Evolutionary conservation across 2,797 vertebrate species (phyloP).

Genomic region (Arnoldichthys spilopterus): DNA sequence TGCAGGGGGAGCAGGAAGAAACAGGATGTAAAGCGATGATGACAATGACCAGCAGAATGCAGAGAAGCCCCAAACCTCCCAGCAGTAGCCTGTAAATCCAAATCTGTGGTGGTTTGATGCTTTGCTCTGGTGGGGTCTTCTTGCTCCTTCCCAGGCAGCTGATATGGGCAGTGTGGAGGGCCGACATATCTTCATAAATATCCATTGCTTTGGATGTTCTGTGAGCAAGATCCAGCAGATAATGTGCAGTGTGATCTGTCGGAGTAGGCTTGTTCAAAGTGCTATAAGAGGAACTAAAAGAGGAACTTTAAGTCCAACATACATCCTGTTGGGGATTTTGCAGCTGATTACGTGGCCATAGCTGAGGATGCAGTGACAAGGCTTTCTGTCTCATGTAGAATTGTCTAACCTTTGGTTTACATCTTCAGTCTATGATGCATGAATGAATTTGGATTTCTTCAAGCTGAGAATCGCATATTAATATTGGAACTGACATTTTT

Average conservation of each 20-base stretch:
- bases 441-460: too few species aligned
- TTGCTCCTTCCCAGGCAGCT: background rate
- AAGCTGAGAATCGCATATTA: too few species aligned
- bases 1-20: background rate
- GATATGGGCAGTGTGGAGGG: background rate
- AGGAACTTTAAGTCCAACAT: background rate
- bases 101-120: background rate
- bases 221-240: background rate
- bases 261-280: background rate
- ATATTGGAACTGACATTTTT: background rate
- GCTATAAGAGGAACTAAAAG: background rate
- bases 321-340: slow-evolving; percentile 7
- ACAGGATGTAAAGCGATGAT: background rate
- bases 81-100: background rate
- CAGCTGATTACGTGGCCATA: background rate
- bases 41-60: background rate
- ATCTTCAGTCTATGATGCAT: too few species aligned
- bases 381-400: background rate
- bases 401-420: background rate
- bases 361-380: background rate
- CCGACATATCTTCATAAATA: background rate
- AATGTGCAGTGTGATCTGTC: background rate
- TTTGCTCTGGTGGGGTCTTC: background rate
- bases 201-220: background rate
- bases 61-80: background rate